Percentiles rank a stretch among this genome's conserved stretches.
These are phyloP conservation scores for Drosophila azteca DNA, from an alignment of 1,140 invertebrate genomes.

Conservation along the genomic window DNA sequence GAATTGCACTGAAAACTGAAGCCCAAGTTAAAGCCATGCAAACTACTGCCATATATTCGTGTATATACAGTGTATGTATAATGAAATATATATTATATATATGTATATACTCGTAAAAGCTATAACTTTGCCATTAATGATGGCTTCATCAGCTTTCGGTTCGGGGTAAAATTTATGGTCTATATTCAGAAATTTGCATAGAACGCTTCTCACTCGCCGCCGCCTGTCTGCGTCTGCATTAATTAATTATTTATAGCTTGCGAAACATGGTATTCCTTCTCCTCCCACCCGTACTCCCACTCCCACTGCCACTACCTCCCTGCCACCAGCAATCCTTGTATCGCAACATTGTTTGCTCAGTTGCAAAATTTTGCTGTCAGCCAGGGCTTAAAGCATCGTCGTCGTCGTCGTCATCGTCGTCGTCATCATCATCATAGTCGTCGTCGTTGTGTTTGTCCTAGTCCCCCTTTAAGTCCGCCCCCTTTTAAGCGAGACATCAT, in stretches of 20 bases:
- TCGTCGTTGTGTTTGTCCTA: constrained; percentile 9
- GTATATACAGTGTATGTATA: background rate
- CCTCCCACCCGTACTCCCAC: constrained; percentile 7
- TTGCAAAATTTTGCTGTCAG: constrained; percentile 51
- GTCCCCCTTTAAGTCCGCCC: background rate
- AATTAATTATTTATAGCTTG: constrained; percentile 80
- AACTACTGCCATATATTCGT: constrained; percentile 13
- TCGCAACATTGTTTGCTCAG: constrained; percentile 54
- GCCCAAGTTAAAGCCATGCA: background rate
- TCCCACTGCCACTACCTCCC: background rate
- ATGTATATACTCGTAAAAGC: constrained; percentile 14
- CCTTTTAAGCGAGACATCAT: constrained; percentile 36
- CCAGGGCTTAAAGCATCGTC: constrained; percentile 17
- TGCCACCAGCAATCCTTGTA: constrained; percentile 10
- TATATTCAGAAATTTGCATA: constrained; percentile 79
- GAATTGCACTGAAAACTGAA: background rate
- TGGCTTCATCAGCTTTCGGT: constrained; percentile 67
- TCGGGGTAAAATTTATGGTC: constrained; percentile 69
- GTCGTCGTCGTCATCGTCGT: constrained; percentile 18
- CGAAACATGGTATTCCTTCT: constrained; percentile 56
- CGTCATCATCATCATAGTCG: constrained; percentile 14
- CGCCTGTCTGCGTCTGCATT: constrained; percentile 63
- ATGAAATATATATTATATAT: constrained; percentile 2
- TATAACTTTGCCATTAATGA: constrained; percentile 33
- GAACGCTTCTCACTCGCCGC: constrained; percentile 36